Evolutionary conservation across 2,888 invertebrate species (phyloP).

Genomic region (Ochlodes sylvanus): DNA sequence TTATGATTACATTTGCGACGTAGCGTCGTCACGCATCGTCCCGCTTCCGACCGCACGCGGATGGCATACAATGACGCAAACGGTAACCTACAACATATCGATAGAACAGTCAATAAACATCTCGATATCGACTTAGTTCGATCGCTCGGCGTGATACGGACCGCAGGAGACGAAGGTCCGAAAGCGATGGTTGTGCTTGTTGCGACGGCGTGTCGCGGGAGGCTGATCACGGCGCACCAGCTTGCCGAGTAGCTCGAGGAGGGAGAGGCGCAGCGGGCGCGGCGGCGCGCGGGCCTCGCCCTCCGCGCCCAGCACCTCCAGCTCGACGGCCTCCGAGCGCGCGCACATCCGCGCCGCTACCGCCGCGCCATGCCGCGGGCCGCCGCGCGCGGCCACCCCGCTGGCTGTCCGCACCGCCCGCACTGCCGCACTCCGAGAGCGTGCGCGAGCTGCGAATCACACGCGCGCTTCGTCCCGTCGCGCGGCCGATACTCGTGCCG

Average conservation of each 20-base stretch:
- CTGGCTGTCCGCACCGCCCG: slow-evolving; percentile 48
- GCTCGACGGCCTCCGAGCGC: slow-evolving; percentile 91
- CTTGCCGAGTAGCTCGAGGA: slow-evolving; percentile 87
- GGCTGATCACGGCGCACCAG: slow-evolving; percentile 83
- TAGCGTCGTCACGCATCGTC: slow-evolving; percentile 35
- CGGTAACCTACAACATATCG: slow-evolving; percentile 26
- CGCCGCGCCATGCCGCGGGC: slow-evolving; percentile 89
- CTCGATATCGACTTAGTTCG: slow-evolving; percentile 42
- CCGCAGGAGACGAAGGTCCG: slow-evolving; percentile 81
- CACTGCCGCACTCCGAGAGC: slow-evolving; percentile 64
- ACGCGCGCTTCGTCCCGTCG: slow-evolving; percentile 58
- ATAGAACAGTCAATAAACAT: slow-evolving; percentile 38
- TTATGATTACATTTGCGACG: slow-evolving; percentile 40
- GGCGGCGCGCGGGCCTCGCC: slow-evolving; percentile 90
- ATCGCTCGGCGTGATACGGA: slow-evolving; percentile 55
- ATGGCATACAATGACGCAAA: slow-evolving; percentile 46
- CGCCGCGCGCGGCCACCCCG: slow-evolving; percentile 76
- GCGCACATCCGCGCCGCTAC: slow-evolving; percentile 91
- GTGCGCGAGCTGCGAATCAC: slow-evolving; percentile 49
- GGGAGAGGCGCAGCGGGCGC: slow-evolving; percentile 88
- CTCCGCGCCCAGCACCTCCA: slow-evolving; percentile 92
- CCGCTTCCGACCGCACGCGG: slow-evolving; percentile 40
- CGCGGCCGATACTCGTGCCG: slow-evolving; percentile 55
- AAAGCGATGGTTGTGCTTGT: slow-evolving; percentile 85
- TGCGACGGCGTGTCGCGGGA: slow-evolving; percentile 71